Evolutionary conservation across 2,888 invertebrate genomes (phyloP).

Genomic region (Lumbricus terrestris): DNA sequence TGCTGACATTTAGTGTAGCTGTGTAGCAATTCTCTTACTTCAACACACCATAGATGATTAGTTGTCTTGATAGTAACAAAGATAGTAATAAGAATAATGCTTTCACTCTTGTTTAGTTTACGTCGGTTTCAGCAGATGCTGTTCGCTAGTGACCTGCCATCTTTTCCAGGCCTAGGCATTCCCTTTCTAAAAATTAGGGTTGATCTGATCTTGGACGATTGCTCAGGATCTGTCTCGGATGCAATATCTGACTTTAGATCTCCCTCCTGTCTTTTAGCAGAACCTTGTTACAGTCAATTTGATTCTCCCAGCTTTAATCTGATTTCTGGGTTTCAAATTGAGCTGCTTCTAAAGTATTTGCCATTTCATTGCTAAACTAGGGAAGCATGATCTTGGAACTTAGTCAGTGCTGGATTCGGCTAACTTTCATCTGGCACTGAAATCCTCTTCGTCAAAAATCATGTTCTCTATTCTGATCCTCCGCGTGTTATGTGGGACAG

Average conservation of each 20-base stretch:
- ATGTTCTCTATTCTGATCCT: not conserved
- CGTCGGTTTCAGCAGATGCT: not conserved
- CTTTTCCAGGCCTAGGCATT: not conserved
- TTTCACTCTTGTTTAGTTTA: not conserved
- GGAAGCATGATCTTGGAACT: not conserved
- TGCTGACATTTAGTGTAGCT: not conserved
- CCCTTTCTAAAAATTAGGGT: not conserved
- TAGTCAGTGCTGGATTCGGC: too few species aligned
- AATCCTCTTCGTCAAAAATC: not conserved
- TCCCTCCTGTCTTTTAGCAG: not conserved
- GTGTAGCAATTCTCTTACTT: not conserved
- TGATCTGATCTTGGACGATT: not conserved
- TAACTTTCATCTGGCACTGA: not conserved
- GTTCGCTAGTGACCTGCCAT: not conserved
- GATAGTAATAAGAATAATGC: too few species aligned
- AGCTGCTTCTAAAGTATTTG: not conserved
- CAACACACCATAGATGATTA: not conserved
- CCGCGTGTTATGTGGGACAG: not conserved
- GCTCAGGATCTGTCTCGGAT: not conserved
- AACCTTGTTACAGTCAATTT: not conserved
- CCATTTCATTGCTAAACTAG: not conserved
- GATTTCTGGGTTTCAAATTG: not conserved
- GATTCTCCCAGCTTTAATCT: not conserved
- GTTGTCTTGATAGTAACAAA: not conserved
- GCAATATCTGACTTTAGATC: not conserved